Evolutionary conservation across 2,797 vertebrate species (phyloP).

Genomic region (Austrolebias charrua): DNA sequence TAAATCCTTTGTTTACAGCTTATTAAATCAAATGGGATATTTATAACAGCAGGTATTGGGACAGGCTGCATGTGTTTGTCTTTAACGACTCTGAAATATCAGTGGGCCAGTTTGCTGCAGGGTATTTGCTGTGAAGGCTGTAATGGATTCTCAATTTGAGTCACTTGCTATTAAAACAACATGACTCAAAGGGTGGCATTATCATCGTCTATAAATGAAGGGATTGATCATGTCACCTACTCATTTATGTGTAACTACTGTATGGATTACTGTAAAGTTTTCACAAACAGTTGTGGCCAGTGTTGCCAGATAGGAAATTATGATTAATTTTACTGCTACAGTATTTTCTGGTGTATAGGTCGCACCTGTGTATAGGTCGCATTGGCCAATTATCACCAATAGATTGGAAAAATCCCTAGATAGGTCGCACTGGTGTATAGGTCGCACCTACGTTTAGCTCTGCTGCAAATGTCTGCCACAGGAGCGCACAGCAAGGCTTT

Average conservation of each 20-base stretch:
- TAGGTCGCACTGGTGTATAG: too few species aligned
- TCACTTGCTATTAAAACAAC: not conserved
- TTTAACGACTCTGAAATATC: slow-evolving; percentile 40
- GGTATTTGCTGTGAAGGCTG: slow-evolving; percentile 2
- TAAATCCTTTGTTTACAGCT: slow-evolving; percentile 64
- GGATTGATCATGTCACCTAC: not conserved
- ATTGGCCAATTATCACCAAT: too few species aligned
- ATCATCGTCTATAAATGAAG: not conserved
- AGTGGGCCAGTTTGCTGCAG: slow-evolving; percentile 12
- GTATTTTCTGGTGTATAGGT: too few species aligned
- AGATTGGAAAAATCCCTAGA: too few species aligned
- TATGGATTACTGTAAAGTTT: not conserved
- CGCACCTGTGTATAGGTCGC: too few species aligned
- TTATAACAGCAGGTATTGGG: slow-evolving; percentile 17
- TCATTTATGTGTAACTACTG: not conserved
- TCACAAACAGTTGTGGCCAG: too few species aligned
- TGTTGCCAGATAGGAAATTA: too few species aligned
- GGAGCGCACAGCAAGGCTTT: too few species aligned
- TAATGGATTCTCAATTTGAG: not conserved
- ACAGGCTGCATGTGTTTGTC: slow-evolving; percentile 21
- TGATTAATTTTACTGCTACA: too few species aligned
- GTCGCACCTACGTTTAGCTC: too few species aligned
- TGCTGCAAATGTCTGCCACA: too few species aligned
- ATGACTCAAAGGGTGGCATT: not conserved
- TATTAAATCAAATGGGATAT: slow-evolving; percentile 40